Evolutionary conservation across 53 echinoderm and acorn worm species (phyloP).

Genomic region (Apostichopus leukothele): DNA sequence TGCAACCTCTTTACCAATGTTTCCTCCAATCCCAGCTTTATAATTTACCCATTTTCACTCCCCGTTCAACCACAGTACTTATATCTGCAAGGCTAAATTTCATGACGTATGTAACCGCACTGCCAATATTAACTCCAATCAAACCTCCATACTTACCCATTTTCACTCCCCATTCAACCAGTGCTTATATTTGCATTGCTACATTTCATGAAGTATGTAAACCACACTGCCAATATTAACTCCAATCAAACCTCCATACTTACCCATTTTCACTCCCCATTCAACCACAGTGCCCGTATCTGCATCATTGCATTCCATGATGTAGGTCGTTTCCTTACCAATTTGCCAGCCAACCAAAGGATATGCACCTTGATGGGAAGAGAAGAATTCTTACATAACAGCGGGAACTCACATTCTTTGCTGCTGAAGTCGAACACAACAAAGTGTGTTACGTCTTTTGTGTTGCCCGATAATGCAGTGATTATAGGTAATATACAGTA

Average conservation of each 20-base stretch:
- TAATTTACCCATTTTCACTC: slow-evolving; percentile 65
- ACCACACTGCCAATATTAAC: no score
- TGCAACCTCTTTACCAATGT: no score
- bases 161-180: slow-evolving; percentile 69
- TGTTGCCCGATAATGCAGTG: no score
- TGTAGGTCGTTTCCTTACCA: slow-evolving; percentile 59
- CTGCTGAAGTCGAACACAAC: no score
- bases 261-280: slow-evolving; percentile 87
- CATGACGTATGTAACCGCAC: slow-evolving; percentile 34
- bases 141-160: slow-evolving; percentile 63
- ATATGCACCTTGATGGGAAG: slow-evolving; percentile 64
- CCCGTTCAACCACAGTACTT: no score
- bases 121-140: no score
- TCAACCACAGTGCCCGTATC: slow-evolving; percentile 72
- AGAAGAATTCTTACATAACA: no score
- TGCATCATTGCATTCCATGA: slow-evolving; percentile 72
- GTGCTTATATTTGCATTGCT: slow-evolving; percentile 78
- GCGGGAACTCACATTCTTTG: no score
- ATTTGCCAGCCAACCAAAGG: slow-evolving; percentile 86
- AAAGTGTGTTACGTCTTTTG: no score
- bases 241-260: background rate
- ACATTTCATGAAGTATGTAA: slow-evolving; percentile 59
- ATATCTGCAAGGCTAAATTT: no score
- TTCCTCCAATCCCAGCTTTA: no score
- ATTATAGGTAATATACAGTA: no score